phyloP scores from a whole-genome alignment of 2,888 invertebrate genomes.

The Alsophila aescularia region DNA sequence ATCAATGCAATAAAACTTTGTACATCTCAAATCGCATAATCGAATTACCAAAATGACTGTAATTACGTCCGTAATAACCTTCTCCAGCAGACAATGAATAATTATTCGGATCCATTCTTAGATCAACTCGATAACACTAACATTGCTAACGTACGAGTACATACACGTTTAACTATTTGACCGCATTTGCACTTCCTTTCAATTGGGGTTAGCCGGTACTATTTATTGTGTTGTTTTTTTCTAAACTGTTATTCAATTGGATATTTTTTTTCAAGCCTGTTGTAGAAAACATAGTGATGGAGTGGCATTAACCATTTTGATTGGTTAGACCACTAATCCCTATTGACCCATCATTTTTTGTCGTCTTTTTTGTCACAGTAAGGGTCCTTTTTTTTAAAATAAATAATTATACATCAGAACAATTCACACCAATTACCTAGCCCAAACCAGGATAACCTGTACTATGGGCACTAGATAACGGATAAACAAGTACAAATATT shows the following conservation, averaged over 20 bases:
- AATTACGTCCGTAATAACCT: constrained; percentile 38
- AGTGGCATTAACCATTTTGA: too few relatives aligned
- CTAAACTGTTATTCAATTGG: neutral
- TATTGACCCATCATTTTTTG: too few relatives aligned
- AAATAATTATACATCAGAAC: too few relatives aligned
- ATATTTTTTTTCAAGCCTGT: too few relatives aligned
- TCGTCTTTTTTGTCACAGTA: too few relatives aligned
- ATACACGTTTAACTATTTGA: constrained; percentile 7
- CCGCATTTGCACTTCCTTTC: constrained; percentile 22
- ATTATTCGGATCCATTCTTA: constrained; percentile 34
- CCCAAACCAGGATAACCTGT: too few relatives aligned
- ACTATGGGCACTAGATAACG: too few relatives aligned
- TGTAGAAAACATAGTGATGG: too few relatives aligned
- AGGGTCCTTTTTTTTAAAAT: too few relatives aligned
- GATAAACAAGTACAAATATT: too few relatives aligned
- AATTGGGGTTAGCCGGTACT: constrained; percentile 3
- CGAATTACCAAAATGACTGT: constrained; percentile 49
- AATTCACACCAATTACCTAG: too few relatives aligned
- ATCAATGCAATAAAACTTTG: neutral
- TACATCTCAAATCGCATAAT: constrained; percentile 36
- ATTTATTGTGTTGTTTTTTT: neutral
- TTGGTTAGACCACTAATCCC: too few relatives aligned
- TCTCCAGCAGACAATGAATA: constrained; percentile 47
- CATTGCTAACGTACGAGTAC: constrained; percentile 1
- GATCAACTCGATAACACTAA: constrained; percentile 16